A percentile compares a stretch with the other conserved stretches of the same genome.
Conservation (phyloP, 2,888 invertebrate species). For the Macrophya annulata region DNA sequence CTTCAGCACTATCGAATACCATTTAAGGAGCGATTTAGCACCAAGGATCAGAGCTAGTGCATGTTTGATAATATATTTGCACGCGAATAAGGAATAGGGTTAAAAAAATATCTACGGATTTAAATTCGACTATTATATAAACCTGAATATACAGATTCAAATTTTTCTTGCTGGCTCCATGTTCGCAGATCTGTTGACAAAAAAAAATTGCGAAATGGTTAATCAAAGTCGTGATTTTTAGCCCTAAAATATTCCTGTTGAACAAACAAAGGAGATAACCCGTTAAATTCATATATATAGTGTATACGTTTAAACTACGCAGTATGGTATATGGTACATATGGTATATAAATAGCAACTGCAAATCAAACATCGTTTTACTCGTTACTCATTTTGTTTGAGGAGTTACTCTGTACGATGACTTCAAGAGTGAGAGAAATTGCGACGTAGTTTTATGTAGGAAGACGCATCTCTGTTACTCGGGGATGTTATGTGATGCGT, state of each 20-base stretch:
- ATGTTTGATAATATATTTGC: neutral
- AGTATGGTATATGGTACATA: neutral
- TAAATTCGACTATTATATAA: neutral
- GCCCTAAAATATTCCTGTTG: neutral
- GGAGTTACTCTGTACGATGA: neutral
- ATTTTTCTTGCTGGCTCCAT: constrained; percentile 50
- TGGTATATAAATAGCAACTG: constrained; percentile 17
- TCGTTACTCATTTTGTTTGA: constrained; percentile 54
- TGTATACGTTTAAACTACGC: neutral
- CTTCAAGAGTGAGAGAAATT: neutral
- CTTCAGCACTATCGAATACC: neutral
- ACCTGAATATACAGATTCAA: neutral
- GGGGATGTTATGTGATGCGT: constrained; percentile 20
- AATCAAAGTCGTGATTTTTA: neutral
- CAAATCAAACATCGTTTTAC: constrained; percentile 52
- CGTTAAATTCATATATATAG: constrained; percentile 26
- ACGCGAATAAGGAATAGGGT: too few relatives aligned
- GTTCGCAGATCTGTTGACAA: neutral
- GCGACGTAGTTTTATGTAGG: constrained; percentile 15
- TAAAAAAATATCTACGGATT: too few relatives aligned
- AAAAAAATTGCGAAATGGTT: neutral
- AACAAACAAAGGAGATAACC: constrained; percentile 43
- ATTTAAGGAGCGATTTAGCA: constrained; percentile 27
- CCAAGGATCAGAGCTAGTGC: neutral
- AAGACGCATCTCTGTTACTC: neutral